Conservation (phyloP, 1,140 invertebrate species). For the Trichonephila clavipes region DNA sequence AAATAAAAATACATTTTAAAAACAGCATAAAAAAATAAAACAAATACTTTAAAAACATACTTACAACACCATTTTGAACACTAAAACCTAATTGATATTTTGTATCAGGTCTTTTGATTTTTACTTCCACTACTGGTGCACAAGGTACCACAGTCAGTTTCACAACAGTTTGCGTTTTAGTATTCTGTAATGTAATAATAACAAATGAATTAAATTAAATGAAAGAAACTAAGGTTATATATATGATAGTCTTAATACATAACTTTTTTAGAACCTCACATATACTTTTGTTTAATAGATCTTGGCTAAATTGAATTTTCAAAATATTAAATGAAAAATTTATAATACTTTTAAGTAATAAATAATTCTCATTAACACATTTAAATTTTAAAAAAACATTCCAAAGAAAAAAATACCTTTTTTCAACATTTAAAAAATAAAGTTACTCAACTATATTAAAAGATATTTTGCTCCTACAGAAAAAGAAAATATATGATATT, state of each 20-base stretch:
- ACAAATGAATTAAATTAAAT: neutral
- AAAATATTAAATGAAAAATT: neutral
- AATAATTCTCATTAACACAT: too few species aligned
- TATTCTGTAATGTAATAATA: constrained; percentile 84
- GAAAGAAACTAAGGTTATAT: neutral
- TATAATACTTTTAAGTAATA: too few species aligned
- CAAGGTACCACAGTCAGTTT: constrained; percentile 99
- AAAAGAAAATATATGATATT: too few species aligned
- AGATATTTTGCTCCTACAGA: too few species aligned
- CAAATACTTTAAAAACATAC: constrained; percentile 80
- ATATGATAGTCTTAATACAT: too few species aligned
- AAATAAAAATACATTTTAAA: neutral
- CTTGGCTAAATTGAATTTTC: neutral
- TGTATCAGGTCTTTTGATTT: constrained; percentile 99
- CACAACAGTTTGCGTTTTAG: constrained; percentile 97
- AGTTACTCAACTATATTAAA: too few species aligned
- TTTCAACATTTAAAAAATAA: too few species aligned
- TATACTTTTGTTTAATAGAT: too few species aligned
- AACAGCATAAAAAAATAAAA: constrained; percentile 38
- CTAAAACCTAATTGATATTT: constrained; percentile 99
- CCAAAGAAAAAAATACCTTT: too few species aligned
- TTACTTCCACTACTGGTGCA: constrained; percentile 99
- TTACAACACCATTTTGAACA: constrained; percentile 99
- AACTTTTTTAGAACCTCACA: too few species aligned
- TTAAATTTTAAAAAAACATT: too few species aligned